phyloP scores from a whole-genome alignment of 2,113 vertebrate genomes.

The Oostethus manadensis region DNA sequence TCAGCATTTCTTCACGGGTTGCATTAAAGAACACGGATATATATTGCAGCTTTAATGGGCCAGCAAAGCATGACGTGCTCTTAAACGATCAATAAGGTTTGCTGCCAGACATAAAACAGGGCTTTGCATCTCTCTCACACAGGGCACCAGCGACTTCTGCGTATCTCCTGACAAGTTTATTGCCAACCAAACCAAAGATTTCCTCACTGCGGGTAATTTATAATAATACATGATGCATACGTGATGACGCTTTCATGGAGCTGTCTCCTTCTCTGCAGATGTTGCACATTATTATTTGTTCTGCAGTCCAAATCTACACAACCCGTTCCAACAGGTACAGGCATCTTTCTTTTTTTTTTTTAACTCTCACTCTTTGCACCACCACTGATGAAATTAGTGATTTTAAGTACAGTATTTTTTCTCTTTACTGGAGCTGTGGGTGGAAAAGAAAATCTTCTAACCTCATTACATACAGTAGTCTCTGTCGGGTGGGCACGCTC shows the following conservation, averaged over 20 bases:
- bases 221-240: too few species aligned
- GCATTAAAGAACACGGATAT: conserved; percentile 8
- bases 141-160: conserved; percentile 95
- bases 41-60: conserved; percentile 25
- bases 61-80: conserved; percentile 9
- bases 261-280: conserved; percentile 60
- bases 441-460: conserved; percentile 28
- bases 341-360: conserved; percentile 11
- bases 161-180: conserved; percentile 88
- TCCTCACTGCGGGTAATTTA: conserved; percentile 76
- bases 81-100: conserved; percentile 12
- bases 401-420: too few species aligned
- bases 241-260: too few species aligned
- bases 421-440: too few species aligned
- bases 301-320: conserved; percentile 83
- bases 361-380: conserved; percentile 12
- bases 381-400: conserved; percentile 44
- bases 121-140: conserved; percentile 13
- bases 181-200: conserved; percentile 79
- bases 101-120: neutral
- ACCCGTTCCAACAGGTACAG: conserved; percentile 93
- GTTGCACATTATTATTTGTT: conserved; percentile 89
- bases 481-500: conserved; percentile 26
- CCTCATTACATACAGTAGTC: conserved; percentile 18
- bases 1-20: too few species aligned